phyloP scores from a whole-genome alignment of 2,888 invertebrate species.

The Chalcis sispes region DNA sequence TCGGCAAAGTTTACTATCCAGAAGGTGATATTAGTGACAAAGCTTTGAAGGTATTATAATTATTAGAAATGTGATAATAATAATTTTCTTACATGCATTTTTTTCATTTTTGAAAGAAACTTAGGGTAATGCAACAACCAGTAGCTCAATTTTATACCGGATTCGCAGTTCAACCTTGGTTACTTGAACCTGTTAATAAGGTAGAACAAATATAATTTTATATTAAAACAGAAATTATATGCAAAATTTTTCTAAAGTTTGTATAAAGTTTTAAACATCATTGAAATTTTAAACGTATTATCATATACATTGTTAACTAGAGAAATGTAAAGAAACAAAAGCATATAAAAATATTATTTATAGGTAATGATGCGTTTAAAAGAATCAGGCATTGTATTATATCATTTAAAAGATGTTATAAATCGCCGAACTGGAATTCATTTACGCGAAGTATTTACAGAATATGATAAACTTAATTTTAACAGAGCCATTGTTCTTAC shows the following conservation, averaged over 20 bases:
- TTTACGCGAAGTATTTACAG: conserved; percentile 66
- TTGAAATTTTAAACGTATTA: no score
- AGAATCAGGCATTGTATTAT: conserved; percentile 65
- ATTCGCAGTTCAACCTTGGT: conserved; percentile 71
- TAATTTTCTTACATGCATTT: not conserved
- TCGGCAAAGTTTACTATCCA: conserved; percentile 67
- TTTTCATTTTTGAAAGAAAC: conserved; percentile 59
- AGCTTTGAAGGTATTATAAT: conserved; percentile 63
- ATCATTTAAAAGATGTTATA: conserved; percentile 67
- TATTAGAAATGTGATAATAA: not conserved
- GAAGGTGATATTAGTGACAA: conserved; percentile 62
- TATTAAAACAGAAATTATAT: not conserved
- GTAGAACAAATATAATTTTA: conserved; percentile 60
- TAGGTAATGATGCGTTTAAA: conserved; percentile 66
- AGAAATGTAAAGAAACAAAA: no score
- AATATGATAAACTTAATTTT: conserved; percentile 63
- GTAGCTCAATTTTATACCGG: conserved; percentile 63
- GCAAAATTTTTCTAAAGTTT: no score
- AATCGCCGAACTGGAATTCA: conserved; percentile 62
- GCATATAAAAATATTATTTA: not conserved
- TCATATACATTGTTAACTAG: no score
- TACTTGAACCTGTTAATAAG: conserved; percentile 65
- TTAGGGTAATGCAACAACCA: conserved; percentile 67
- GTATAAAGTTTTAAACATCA: no score
- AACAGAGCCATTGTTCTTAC: conserved; percentile 61